A percentile compares a stretch with the other conserved stretches of the same genome.
Evolutionary conservation across 2,888 invertebrate genomes (phyloP).

Genomic region (Cheilosia vernalis): DNA sequence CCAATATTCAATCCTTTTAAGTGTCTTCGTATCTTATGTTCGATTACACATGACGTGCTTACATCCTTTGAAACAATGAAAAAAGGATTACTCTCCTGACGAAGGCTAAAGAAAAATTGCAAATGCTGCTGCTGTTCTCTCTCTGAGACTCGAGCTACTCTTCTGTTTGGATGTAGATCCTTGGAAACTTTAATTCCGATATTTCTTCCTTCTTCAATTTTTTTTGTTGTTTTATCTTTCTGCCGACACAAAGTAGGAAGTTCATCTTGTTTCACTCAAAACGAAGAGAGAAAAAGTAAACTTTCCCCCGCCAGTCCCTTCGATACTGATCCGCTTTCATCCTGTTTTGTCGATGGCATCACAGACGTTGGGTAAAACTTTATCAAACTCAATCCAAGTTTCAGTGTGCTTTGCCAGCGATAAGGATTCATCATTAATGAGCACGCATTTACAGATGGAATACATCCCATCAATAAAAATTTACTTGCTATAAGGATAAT

Average conservation of each 20-base stretch:
- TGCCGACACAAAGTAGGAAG: constrained; percentile 47
- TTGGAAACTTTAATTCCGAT: constrained; percentile 63
- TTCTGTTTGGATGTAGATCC: constrained; percentile 44
- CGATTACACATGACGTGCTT: constrained; percentile 73
- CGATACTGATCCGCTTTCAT: constrained; percentile 63
- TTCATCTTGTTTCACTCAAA: constrained; percentile 54
- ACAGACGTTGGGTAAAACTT: constrained; percentile 35
- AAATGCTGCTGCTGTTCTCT: constrained; percentile 34
- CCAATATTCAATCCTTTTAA: constrained; percentile 74
- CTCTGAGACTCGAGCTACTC: no score
- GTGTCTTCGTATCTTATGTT: constrained; percentile 69
- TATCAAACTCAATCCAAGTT: constrained; percentile 52
- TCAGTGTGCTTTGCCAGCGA: constrained; percentile 32
- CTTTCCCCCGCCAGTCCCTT: constrained; percentile 3
- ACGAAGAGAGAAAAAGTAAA: constrained; percentile 12
- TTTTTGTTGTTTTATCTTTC: not conserved
- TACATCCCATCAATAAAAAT: constrained; percentile 70
- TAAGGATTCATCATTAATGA: constrained; percentile 70
- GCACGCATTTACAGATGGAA: constrained; percentile 64
- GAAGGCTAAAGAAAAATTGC: constrained; percentile 48
- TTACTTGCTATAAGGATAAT: constrained; percentile 65
- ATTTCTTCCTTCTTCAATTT: not conserved
- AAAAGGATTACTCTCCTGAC: constrained; percentile 50
- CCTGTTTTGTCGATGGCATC: constrained; percentile 25
- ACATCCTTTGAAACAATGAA: constrained; percentile 71